These are phyloP conservation scores for Hipposideros armiger DNA, from an alignment of 2,113 vertebrate species.

Conservation along the genomic window DNA sequence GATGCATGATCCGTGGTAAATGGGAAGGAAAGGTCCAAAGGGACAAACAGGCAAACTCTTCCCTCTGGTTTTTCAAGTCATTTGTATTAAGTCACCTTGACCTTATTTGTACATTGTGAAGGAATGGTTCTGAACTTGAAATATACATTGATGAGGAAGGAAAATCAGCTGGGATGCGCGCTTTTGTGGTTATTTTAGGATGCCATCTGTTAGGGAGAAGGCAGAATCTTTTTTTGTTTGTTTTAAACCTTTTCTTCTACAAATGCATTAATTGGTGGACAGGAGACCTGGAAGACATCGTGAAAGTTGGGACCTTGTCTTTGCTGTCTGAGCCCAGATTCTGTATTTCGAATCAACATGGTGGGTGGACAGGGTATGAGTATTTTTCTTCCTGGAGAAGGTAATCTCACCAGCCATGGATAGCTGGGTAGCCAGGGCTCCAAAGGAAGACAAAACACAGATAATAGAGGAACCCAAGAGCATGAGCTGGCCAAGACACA, in stretches of 20 bases:
- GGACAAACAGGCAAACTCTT: conserved; percentile 40
- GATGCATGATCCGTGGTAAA: not conserved
- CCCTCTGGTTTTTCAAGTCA: conserved; percentile 55
- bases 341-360: not conserved
- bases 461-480: conserved; percentile 51
- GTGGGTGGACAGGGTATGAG: not conserved
- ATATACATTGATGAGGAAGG: conserved; percentile 57
- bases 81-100: conserved; percentile 59
- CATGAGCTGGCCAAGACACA: not conserved
- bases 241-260: conserved; percentile 31
- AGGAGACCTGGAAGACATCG: not conserved
- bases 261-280: conserved; percentile 9
- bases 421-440: conserved; percentile 9
- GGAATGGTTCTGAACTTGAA: conserved; percentile 65
- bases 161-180: conserved; percentile 46
- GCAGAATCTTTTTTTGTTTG: not conserved
- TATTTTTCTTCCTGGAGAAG: not conserved
- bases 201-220: conserved; percentile 58
- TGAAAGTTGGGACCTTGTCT: conserved; percentile 26
- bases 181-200: conserved; percentile 65
- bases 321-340: not conserved
- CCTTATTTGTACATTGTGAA: conserved; percentile 61
- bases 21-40: not conserved
- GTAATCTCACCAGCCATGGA: not conserved
- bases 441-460: conserved; percentile 45